Evolutionary conservation across 2,888 invertebrate species (phyloP), one percentile per base, ranked within the genome.

Genomic region (Drosophila kuntzei): DNA sequence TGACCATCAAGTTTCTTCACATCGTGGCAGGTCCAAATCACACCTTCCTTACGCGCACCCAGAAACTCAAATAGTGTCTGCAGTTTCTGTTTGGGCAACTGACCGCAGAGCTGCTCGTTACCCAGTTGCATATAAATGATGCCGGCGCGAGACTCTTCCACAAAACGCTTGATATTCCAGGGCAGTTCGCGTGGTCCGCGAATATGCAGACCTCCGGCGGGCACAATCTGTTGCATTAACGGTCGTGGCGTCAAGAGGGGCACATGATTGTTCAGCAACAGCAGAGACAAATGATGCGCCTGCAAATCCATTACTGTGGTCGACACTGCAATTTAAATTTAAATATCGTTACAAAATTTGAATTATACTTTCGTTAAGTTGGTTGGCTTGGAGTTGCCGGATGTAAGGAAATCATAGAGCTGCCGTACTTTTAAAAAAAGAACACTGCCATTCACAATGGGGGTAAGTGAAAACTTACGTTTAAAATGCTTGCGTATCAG

Each of bases 181-280:
- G 91, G 90, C 44, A 92, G 71, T 12, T 89, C 87, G 50, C 92
- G 91, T 0, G 91, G 87, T 9, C 89, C 90, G 7, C 91, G 91
- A 27, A 94, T 92, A 63, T 94, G 94, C 11, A 94, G 79, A 8
- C 94, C 94, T 0, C 93, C 94, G 1, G 94, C 93, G 39, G 93
- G 93, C 4, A 94, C 89, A 9, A 93, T 90, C 12, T 92, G 92
- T 3, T 92, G 92, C 7, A 93, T 87, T 1, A 90, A 76, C 0
- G 94, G 93, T 22, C 92, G 90, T 0, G 93, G 90, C 1, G 91
- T 91, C 47, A 93, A 89, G n/a, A 94, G 67, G 3, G 92, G 92
- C 51, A 92, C 91, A 87, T 94, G 93, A 29, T 93, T 92, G 79
- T 94, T 94, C 0, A 93, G 77, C 29, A 94, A 69, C 1, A 93